Conservation (phyloP, 2,113 vertebrate genomes). For the Planiliza haematocheilus region DNA sequence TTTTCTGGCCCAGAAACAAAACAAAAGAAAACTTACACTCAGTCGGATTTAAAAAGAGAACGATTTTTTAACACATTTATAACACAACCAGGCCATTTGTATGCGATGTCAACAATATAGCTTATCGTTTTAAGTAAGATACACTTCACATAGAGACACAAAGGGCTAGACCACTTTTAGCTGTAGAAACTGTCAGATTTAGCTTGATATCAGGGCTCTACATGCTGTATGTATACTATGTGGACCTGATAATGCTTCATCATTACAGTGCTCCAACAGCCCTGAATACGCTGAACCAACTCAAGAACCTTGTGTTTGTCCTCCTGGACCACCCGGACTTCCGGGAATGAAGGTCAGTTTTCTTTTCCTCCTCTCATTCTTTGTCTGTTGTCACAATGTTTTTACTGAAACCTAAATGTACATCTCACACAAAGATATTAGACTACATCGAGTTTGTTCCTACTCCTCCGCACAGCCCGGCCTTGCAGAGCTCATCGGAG, state of each 20-base stretch:
- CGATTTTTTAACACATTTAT: too few relatives aligned
- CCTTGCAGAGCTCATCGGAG: neutral
- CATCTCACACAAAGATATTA: neutral
- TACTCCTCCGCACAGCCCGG: neutral
- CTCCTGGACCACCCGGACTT: conserved; percentile 89
- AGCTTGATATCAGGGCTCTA: neutral
- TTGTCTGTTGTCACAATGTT: neutral
- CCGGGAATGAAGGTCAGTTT: conserved; percentile 86
- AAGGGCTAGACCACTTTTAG: too few relatives aligned
- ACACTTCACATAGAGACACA: too few relatives aligned
- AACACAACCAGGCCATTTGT: neutral
- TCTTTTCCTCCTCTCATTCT: neutral
- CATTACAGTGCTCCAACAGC: conserved; percentile 89
- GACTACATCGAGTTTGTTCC: neutral
- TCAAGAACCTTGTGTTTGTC: conserved; percentile 89
- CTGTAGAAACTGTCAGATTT: neutral
- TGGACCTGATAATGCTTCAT: conserved; percentile 1
- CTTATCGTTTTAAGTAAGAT: too few relatives aligned
- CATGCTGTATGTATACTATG: neutral
- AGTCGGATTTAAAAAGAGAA: neutral
- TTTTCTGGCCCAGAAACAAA: neutral
- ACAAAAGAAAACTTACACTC: neutral
- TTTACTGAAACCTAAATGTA: neutral
- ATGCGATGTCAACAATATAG: neutral
- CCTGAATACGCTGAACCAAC: conserved; percentile 88